Evolutionary conservation across 2,113 vertebrate genomes (phyloP).

Genomic region (Penelope pileata): DNA sequence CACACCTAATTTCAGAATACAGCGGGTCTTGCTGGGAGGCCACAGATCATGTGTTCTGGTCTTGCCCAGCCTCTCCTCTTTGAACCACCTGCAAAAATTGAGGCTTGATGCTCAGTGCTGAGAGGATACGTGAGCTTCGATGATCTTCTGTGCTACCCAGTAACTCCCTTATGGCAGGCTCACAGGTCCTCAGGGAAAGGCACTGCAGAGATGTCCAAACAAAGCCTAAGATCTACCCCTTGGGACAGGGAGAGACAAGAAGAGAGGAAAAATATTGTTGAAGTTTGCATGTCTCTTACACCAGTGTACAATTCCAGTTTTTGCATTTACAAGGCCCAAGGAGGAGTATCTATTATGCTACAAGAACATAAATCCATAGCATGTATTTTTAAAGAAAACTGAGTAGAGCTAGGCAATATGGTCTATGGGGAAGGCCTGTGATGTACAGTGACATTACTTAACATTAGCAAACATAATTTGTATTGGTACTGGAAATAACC

Average conservation of each 20-base stretch:
- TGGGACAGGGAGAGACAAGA: background rate
- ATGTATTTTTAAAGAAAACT: background rate
- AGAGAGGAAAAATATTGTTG: background rate
- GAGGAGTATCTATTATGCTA: background rate
- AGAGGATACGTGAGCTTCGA: background rate
- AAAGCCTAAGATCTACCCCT: background rate
- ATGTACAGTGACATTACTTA: background rate
- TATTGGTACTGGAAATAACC: background rate
- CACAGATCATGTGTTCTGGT: background rate
- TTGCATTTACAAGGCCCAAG: background rate
- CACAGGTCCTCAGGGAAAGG: background rate
- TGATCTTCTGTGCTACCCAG: background rate
- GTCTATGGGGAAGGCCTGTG: background rate
- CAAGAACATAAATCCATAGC: background rate
- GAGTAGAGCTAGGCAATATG: background rate
- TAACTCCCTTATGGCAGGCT: background rate
- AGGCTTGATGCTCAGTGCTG: background rate
- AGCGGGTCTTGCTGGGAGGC: background rate
- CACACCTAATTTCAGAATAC: background rate
- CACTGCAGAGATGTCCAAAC: background rate
- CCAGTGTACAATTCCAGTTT: background rate
- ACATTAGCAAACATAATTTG: background rate
- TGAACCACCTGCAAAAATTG: background rate
- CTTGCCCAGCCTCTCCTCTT: background rate
- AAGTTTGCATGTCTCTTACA: background rate